These are phyloP conservation scores for Atherinosoma microstoma DNA, from an alignment of 2,797 vertebrate species.

Conservation along the genomic window DNA sequence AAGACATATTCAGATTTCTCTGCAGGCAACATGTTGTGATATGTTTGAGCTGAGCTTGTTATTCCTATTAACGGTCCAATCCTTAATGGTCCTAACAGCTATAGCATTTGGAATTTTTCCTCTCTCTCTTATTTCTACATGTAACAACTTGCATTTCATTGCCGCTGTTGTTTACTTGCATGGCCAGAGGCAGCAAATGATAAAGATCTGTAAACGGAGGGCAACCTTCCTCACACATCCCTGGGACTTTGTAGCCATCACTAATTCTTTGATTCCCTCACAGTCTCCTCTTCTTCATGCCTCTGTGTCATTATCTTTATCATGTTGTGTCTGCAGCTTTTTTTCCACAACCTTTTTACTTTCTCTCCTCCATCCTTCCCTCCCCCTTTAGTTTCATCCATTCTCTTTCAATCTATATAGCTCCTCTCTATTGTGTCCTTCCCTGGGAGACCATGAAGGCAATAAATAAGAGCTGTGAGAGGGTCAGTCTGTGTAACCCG, in stretches of 20 bases:
- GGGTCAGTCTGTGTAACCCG: conserved; percentile 62
- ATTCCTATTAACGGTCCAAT: conserved; percentile 19
- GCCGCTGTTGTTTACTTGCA: conserved; percentile 66
- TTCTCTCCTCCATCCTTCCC: conserved; percentile 22
- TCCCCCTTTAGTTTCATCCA: conserved; percentile 27
- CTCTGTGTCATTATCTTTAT: conserved; percentile 46
- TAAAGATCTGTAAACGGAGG: conserved; percentile 67
- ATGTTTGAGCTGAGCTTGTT: conserved; percentile 10
- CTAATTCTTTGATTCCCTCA: conserved; percentile 51
- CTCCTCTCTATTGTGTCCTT: conserved; percentile 55
- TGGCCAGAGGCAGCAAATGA: conserved; percentile 71
- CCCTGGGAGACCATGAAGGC: conserved; percentile 67
- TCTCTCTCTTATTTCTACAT: conserved; percentile 70
- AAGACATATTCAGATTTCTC: not conserved
- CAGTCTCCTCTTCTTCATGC: conserved; percentile 36
- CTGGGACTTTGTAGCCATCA: conserved; percentile 51
- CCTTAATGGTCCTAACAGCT: conserved; percentile 39
- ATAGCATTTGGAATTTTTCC: conserved; percentile 48
- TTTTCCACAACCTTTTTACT: conserved; percentile 18
- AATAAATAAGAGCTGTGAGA: conserved; percentile 71
- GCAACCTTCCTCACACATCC: conserved; percentile 40
- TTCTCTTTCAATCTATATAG: conserved; percentile 50
- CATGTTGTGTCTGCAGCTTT: conserved; percentile 21
- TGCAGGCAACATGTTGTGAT: conserved; percentile 28
- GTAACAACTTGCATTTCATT: conserved; percentile 69